A percentile compares a stretch with the other conserved stretches of the same genome.
phyloP scores from a whole-genome alignment of 2,797 vertebrate genomes.

The Odontamblyopus rebecca region DNA sequence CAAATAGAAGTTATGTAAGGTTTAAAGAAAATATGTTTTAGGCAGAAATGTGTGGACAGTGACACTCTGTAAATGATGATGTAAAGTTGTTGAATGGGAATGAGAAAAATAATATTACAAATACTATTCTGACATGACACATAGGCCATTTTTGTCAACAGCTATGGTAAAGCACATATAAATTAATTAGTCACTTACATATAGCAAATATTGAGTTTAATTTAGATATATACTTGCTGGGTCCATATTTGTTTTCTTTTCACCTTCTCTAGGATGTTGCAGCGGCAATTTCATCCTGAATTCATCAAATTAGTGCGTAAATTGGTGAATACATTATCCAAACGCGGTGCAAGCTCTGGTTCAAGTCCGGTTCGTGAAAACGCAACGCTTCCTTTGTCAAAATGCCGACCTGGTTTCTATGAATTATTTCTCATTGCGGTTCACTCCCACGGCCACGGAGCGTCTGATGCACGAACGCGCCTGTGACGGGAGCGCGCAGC shows the following conservation, averaged over 20 bases:
- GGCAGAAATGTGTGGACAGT: neutral
- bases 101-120: neutral
- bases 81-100: neutral
- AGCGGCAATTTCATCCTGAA: neutral
- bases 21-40: neutral
- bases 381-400: conserved; percentile 8
- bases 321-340: neutral
- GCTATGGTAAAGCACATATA: neutral
- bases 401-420: conserved; percentile 55
- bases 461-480: conserved; percentile 60
- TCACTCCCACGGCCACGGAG: conserved; percentile 64
- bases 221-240: neutral
- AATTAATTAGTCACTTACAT: neutral
- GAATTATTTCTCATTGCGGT: conserved; percentile 72
- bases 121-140: neutral
- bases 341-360: neutral
- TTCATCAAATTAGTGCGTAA: neutral
- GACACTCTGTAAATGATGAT: neutral
- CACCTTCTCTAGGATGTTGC: too few relatives aligned
- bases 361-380: neutral
- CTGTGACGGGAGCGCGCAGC: conserved; percentile 59
- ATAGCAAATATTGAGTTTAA: neutral
- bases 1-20: neutral
- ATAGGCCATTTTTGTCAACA: neutral
- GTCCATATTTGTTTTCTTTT: neutral